A percentile compares a stretch with the other conserved stretches of the same genome.
phyloP scores from a whole-genome alignment of 1,140 invertebrate species.

The Lepeophtheirus salmonis region DNA sequence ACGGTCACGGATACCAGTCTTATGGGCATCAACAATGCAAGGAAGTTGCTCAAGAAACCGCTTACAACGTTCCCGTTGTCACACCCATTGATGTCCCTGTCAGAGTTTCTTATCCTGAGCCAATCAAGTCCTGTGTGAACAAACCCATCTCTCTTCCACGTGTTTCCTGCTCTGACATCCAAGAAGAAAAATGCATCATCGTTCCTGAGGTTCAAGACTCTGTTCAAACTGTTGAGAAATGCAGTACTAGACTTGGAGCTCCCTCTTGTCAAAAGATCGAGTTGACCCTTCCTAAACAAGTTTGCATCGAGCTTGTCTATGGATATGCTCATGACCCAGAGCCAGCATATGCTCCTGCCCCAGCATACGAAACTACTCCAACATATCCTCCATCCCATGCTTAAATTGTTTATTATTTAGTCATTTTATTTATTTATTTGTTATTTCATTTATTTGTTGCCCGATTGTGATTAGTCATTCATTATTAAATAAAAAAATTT shows the following conservation, averaged over 20 bases:
- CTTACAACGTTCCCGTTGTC: constrained; percentile 18
- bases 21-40: constrained; percentile 10
- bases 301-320: constrained; percentile 13
- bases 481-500: too few species aligned
- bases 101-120: constrained; percentile 12
- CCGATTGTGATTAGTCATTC: too few species aligned
- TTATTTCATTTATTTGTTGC: too few species aligned
- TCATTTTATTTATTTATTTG: too few species aligned
- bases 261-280: constrained; percentile 16
- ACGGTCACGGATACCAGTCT: constrained; percentile 12
- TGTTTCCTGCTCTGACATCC: constrained; percentile 1
- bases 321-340: constrained; percentile 14
- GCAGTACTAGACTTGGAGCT: not conserved
- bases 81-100: constrained; percentile 14
- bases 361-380: not conserved
- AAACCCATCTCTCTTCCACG: constrained; percentile 16
- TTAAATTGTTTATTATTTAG: too few species aligned
- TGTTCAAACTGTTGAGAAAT: constrained; percentile 12
- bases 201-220: constrained; percentile 7
- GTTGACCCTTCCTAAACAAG: constrained; percentile 17
- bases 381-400: not conserved
- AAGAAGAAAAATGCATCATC: constrained; percentile 16
- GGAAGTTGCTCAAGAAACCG: constrained; percentile 18
- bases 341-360: too few species aligned
- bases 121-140: constrained; percentile 18